These are phyloP conservation scores for Merops nubicus DNA, from an alignment of 2,113 vertebrate species.

Conservation along the genomic window DNA sequence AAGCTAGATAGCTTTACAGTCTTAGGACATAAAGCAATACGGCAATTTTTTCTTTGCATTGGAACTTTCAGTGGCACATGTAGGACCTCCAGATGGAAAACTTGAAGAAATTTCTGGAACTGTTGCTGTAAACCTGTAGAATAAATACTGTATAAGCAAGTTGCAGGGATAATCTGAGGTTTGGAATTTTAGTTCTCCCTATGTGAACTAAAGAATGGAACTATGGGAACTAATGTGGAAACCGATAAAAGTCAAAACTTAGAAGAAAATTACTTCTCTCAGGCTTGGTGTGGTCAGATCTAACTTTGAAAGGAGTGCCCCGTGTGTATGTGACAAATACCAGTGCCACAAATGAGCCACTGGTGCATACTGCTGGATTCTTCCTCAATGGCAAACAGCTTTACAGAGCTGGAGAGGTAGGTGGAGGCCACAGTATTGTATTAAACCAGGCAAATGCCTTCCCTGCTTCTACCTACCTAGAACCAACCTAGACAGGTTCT, in stretches of 20 bases:
- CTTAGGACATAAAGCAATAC: not conserved
- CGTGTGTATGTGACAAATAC: not conserved
- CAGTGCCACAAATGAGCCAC: not conserved
- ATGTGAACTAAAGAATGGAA: too few species aligned
- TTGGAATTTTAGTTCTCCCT: not conserved
- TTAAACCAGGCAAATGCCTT: not conserved
- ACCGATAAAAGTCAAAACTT: not conserved
- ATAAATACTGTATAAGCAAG: not conserved
- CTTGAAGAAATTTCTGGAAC: not conserved
- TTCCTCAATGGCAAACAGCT: not conserved
- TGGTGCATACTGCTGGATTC: not conserved
- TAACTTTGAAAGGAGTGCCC: not conserved
- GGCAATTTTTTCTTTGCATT: not conserved
- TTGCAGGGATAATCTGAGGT: not conserved
- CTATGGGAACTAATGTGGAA: not conserved
- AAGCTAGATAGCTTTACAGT: not conserved
- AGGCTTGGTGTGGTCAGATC: not conserved
- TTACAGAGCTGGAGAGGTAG: not conserved
- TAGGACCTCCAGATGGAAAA: not conserved
- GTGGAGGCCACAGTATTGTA: not conserved
- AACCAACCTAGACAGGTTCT: not conserved
- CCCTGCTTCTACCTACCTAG: not conserved
- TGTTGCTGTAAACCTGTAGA: not conserved
- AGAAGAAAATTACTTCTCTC: not conserved
- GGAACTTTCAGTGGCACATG: not conserved